phyloP scores from a whole-genome alignment of 2,797 vertebrate species.

The Cryptoblepharus egeriae region DNA sequence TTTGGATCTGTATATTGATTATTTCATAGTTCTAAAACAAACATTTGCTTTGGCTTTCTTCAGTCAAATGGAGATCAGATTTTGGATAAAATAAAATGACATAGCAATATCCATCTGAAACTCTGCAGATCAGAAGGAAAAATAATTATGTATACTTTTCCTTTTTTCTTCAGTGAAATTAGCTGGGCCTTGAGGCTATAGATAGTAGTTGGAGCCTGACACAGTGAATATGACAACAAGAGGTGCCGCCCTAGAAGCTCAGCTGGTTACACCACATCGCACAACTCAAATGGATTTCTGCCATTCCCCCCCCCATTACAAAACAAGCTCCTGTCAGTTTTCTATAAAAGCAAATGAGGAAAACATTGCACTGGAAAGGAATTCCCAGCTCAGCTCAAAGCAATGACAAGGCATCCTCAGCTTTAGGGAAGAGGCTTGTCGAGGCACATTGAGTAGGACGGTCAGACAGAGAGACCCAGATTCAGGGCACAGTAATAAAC shows the following conservation, averaged over 20 bases:
- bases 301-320: neutral
- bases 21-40: neutral
- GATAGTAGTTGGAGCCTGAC: neutral
- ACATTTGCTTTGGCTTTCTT: neutral
- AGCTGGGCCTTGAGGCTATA: neutral
- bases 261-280: neutral
- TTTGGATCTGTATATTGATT: neutral
- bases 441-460: neutral
- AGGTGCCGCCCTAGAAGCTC: neutral
- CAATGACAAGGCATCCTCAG: neutral
- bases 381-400: neutral
- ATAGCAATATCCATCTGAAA: neutral
- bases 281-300: neutral
- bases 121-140: neutral
- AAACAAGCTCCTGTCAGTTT: neutral
- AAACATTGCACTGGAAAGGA: neutral
- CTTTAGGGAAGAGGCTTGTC: constrained; percentile 2
- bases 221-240: neutral
- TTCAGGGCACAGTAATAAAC: neutral
- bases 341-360: neutral
- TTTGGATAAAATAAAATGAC: neutral
- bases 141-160: neutral
- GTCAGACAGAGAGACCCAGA: neutral
- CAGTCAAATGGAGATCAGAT: neutral
- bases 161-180: neutral